Evolutionary conservation across 2,888 invertebrate genomes (phyloP), one percentile per base, ranked within the genome.

Genomic region (Tubulanus polymorphus): DNA sequence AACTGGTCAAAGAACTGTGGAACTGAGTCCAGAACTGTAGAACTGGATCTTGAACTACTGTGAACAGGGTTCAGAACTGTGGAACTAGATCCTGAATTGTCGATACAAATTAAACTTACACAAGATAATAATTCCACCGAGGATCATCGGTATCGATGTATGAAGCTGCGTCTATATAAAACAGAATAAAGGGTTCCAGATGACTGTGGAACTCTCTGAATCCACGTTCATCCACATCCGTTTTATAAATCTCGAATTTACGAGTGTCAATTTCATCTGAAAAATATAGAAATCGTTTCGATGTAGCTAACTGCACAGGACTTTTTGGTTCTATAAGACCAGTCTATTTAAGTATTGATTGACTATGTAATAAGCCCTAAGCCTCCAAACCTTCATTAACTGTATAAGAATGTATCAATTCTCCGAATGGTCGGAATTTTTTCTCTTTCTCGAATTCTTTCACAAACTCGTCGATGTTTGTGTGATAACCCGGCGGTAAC

Each of bases 151-250:
- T 84, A 79, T 96, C 95, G 65, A 99, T 91, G 72, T 88, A 94
- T 32, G 90, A 91, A 1, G 94, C 95, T 15, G 92, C 95, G 83
- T 99, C 97, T 64, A 99, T 92, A 80, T 88, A 97, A 90, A 93
- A 96, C 57, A 95, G 81, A 10, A 96, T 84, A 72, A 95, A 91
- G 0, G 93, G 91, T 80, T 96, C 93, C 65, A 96, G 82, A 52
- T 90, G 84, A 63, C 87, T 83, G 76, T 95, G 92, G 75, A 88
- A 95, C 3, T 84, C 83, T 27, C 85, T 76, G 75, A 94, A 95
- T 0, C 88, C 87, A 0, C 86, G 85, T 2, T 84, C 84, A 15
- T 84, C 84, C 63, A 86, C 85, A 69, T 88, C 86, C 68, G 87
- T 86, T 66, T 85, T 84, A 72, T 90, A 93, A n/a, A 94, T 85